Conservation (phyloP, 1,140 invertebrate genomes). For the Lasioglossum baleicum region DNA sequence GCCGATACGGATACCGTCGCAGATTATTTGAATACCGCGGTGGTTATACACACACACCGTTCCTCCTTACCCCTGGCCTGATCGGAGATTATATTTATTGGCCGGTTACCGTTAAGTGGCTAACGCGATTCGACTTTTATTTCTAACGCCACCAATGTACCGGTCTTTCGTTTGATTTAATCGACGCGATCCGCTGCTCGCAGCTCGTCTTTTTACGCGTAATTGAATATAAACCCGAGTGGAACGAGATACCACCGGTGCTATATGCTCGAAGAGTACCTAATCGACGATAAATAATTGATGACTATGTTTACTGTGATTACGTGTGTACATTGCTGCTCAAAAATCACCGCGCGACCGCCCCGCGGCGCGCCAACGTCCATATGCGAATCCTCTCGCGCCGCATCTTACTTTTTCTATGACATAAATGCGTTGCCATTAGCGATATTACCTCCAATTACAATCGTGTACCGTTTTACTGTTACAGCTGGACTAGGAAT, state of each 20-base stretch:
- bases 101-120: constrained; percentile 21
- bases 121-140: constrained; percentile 5
- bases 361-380: too few species aligned
- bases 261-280: not conserved
- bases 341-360: too few species aligned
- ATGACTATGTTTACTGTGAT: not conserved
- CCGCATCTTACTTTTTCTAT: too few species aligned
- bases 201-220: constrained; percentile 4
- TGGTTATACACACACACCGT: too few species aligned
- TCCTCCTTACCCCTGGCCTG: not conserved
- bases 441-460: too few species aligned
- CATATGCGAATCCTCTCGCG: too few species aligned
- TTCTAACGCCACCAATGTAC: not conserved
- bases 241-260: not conserved
- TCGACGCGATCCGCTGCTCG: not conserved
- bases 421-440: too few species aligned
- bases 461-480: too few species aligned
- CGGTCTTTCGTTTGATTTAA: constrained; percentile 19
- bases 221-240: constrained; percentile 27
- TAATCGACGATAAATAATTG: constrained; percentile 26
- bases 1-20: not conserved
- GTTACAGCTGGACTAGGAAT: too few species aligned
- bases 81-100: constrained; percentile 28
- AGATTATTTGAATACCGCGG: constrained; percentile 17
- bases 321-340: not conserved